Evolutionary conservation across 2,113 vertebrate genomes (phyloP), one percentile per base, ranked within the genome.

Genomic region (Entelurus aequoreus): DNA sequence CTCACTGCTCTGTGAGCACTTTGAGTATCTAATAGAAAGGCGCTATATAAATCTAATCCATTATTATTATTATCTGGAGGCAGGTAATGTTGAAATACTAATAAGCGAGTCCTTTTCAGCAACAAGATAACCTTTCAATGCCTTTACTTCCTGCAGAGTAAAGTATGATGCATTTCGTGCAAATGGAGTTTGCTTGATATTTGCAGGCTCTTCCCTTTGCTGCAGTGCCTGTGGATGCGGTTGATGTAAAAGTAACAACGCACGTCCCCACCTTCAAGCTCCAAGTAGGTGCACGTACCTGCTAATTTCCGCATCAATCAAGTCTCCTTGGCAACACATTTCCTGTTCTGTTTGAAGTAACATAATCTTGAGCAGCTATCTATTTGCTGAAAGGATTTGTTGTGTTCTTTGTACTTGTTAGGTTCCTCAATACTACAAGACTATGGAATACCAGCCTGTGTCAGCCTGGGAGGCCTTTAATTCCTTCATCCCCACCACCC

Each of bases 381-480:
- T 46, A 37, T 48, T 50, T 44, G 1, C n/a, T 48, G 9, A 16
- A 66, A 5, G 11, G 47, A 21, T 68, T 16, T 42, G 3, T 46
- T 60, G 6, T n/a, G 54, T 14, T 50, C 35, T 11, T 48, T 62
- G 62, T 56, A 11, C 28, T 46, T 5, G 15, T 75, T 65, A 98
- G 96, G 93, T 95, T 80, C 94, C 94, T 64, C 93, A 92, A 62
- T 85, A 86, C 61, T 93, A 87, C 69, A 90, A 66, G 62, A 71
- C 93, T 19, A 94, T 91, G 90, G 85, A 86, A 5, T 97, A 95
- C 76, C 66, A 81, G 48, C 84, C 89, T 0, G 76, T 93, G 16
- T 90, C 85, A 38, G 58, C 87, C 10, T 88, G 87, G 51, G 79
- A 84, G 5, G 81, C 87, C 5, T 89, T 89, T 8, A 80, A 69